Base-by-base conservation (phyloP, 1,140 invertebrate genomes). In the Ectropis grisescens region DNA sequence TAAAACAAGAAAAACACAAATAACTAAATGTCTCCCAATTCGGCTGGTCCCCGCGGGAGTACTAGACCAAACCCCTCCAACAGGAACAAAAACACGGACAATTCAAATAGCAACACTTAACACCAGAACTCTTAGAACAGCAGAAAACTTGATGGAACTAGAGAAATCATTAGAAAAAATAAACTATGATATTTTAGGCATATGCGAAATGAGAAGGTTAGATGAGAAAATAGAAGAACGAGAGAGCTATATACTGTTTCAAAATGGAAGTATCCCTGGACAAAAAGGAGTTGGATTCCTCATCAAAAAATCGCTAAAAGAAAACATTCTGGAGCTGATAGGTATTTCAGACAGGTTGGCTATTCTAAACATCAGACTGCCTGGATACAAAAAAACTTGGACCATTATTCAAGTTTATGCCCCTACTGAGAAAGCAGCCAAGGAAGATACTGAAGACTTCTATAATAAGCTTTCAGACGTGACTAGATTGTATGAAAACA, bases 381-480 rank as follows among this genome's bases (percentile, higher is more conserved):
- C 19, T 4, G 19, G 19, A 5, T 22, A 46, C 14, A 36, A 42
- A 15, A 54, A 42, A 32, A 31, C 11, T 1, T 48, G 47, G 47
- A 1, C 26, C 2, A 45, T 53, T 6, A 28, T 53, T 13, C 50
- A 53, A 49, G 34, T 49, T 8, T 54, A 54, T 29, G 50, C 46
- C 5, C 46, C 46, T 13, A 54, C 45, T 19, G 41, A 48, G 29
- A 22, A 53, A 47, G 37, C 34, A 14, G 13, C 2, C 9, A 36
- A 37, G 38, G 16, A 23, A 24, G 33, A 43, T 2, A 28, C 29
- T 1, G 14, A 45, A 23, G 9, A 7, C 23, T 47, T 51, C 23
- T 44, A 47, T 22, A 28, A 47, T 7, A 33, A 27, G n/a, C 9
- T 52, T 1, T 29, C 37, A 23, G 12, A 37, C 37, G 11, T 29